Base-by-base conservation (phyloP, 2,113 vertebrate species). In the Elanus axillaris region DNA sequence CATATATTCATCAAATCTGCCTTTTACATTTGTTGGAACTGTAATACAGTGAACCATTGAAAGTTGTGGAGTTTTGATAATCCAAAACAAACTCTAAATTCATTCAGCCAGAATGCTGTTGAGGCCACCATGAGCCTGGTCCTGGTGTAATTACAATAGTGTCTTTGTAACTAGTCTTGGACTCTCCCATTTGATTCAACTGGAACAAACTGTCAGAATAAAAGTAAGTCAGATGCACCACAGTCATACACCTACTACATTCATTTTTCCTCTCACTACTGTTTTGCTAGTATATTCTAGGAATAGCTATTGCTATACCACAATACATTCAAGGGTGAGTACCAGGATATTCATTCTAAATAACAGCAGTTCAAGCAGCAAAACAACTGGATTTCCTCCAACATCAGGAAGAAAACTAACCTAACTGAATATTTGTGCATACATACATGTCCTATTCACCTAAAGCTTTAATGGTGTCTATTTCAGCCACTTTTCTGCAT, bases 61-160 rank as follows among this genome's bases (percentile, higher is more conserved):
- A 79, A 87, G 34, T 13, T 62, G 43, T 29, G 25, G 43, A 80
- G 78, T 88, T 96, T 71, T 88, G 77, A 87, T 85, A 94, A 72
- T 69, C 60, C 82, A 94, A 91, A 88, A 84, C 32, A 93, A 81
- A 85, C 69, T 96, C 53, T 40, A n/a, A 72, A 85, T 92, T 97
- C 56, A 84, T 71, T 92, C 71, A 85, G 52, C 20, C 62, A 88
- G 59, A 92, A 83, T 23, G n/a, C 40, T 72, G 71, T 68, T 60
- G 59, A 80, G 47, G 38, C 71, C 38, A 90, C 63, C n/a, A 34
- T 1, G 0, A 94, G 31, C 62, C 81, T 68, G 32, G 73, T 27
- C 38, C 55, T 88, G 16, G 38, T 77, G 64, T 38, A 75, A 82
- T 73, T 76, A 95, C 72, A 94, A 56, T 3, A 34, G 26, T 13